Evolutionary conservation across 2,888 invertebrate species (phyloP), one percentile per base, ranked within the genome.

Genomic region (Esperia sulphurella): DNA sequence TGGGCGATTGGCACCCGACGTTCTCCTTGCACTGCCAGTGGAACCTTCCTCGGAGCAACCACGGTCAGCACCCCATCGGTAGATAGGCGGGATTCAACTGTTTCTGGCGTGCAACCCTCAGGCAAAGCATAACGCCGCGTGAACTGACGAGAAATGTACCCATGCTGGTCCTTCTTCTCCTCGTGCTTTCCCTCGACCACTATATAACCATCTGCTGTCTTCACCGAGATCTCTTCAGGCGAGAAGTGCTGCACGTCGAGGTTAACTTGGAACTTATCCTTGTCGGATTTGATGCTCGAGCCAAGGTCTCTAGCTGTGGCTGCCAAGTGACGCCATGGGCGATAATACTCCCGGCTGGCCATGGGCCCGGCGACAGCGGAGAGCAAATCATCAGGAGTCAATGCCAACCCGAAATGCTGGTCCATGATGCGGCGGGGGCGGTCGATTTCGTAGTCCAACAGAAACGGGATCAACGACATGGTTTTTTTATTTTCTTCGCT

Each of bases 111-210:
- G 41, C 93, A 92, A 10, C 92, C 94, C 61, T 93, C 91, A 1
- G 96, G 95, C 39, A 96, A 70, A 38, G 92, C 83, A 68, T 95
- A 96, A 50, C 93, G 92, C 44, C 78, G 64, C 0, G 92, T 87
- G 59, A 96, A 94, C 60, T 95, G 94, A 41, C 95, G 90, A 0
- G 94, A 93, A 45, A 95, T 91, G 55, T 90, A 93, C 0, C 95
- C 95, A 61, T 94, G 93, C 33, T 94, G 92, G 58, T 95, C 95
- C 55, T 92, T 91, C 59, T 93, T 93, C 59, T 96, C 95, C 61
- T 95, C 94, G 64, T 96, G 96, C 68, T 93, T 94, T 0, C 94
- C 95, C 74, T 96, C 95, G 10, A 95, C 90, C 0, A 95, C 88
- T 8, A 96, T 91, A 42, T 77, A 90, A 41, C 93, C 92, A 49